Base-by-base conservation (phyloP, 2,113 vertebrate species). In the Etia nguti region DNA sequence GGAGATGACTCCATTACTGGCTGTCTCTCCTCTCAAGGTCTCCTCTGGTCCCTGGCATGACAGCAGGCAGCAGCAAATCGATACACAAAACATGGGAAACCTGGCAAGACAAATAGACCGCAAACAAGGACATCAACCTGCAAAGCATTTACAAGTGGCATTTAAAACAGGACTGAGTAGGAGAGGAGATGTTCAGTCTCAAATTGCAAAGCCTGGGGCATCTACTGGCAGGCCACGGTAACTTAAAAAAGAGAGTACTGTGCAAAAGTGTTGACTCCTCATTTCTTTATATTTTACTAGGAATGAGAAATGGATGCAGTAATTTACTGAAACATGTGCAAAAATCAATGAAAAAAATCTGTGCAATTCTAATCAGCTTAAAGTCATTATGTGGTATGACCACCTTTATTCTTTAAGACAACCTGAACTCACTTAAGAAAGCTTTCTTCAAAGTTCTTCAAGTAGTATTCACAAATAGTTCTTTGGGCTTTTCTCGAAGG, bases 51-150 rank as follows among this genome's bases (percentile, higher is more conserved):
- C 31, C 10, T 31, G 52, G 56, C 83, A 75, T 85, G 85, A 87
- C 89, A 88, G 89, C 85, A 88, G 88, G 79, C 90, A 91, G 92
- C 92, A 87, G 92, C 81, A 92, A 94, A 95, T 96, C 94, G 18
- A 95, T 96, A 92, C 56, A 70, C 86, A 93, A 94, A 95, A 94
- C 87, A 89, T 82, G 83, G 90, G 90, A 94, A 95, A 93, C 88
- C 88, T 79, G 79, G 88, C 87, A 92, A 95, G 94, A 95, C 59
- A 83, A 95, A 95, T 95, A 91, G 85, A 84, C 89, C 82, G 85
- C 34, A 68, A 91, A 93, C 88, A 75, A 77, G 85, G 91, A 94
- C 65, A 82, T 96, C 91, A 70, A 83, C 86, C 87, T 85, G 81
- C 10, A 81, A 88, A 90, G 86, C 89, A 92, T 94, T 94, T 94